phyloP scores from a whole-genome alignment of 92 coral and sea anemone species.

The Epizoanthus rinbou region DNA sequence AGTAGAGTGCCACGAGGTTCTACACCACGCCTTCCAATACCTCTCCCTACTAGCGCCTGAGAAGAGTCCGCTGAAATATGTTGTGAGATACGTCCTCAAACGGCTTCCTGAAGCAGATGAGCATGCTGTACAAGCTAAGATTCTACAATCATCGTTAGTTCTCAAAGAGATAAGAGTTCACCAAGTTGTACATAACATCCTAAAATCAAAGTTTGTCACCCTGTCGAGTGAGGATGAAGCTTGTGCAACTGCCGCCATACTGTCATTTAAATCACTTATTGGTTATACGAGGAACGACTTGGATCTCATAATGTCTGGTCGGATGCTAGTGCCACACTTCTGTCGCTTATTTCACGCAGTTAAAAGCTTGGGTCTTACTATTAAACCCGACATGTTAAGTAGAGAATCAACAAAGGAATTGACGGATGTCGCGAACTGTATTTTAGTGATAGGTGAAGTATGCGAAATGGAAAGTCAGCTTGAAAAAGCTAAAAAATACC shows the following conservation, averaged over 20 bases:
- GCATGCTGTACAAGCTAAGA: too few relatives aligned
- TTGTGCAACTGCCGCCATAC: background rate
- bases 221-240: too few relatives aligned
- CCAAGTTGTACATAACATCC: too few relatives aligned
- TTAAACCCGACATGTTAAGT: background rate
- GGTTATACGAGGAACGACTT: background rate
- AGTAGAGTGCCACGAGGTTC: too few relatives aligned
- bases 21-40: too few relatives aligned
- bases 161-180: too few relatives aligned
- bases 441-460: background rate
- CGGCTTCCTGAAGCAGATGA: too few relatives aligned
- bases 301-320: background rate
- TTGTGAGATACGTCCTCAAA: too few relatives aligned
- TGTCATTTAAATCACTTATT: background rate
- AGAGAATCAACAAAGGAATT: background rate
- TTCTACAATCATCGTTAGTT: too few relatives aligned
- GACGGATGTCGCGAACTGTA: background rate
- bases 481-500: background rate
- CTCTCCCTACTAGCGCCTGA: too few relatives aligned
- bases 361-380: background rate
- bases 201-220: too few relatives aligned
- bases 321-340: background rate
- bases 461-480: background rate
- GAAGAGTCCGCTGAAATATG: too few relatives aligned
- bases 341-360: background rate